Conservation (phyloP, 1,140 invertebrate genomes). For the Saccostrea echinata region DNA sequence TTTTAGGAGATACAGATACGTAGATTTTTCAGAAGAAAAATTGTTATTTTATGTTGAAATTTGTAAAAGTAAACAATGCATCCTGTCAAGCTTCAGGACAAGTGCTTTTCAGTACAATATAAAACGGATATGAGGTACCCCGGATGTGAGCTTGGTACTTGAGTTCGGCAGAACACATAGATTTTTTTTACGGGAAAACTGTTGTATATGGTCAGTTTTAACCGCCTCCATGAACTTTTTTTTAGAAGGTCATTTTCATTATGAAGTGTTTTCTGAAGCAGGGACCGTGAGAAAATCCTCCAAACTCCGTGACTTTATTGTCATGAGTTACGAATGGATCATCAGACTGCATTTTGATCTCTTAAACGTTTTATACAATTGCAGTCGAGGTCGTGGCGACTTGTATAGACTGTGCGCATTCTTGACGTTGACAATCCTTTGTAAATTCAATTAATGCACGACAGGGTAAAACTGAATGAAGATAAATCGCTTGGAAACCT, state of each 20-base stretch:
- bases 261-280: conserved; percentile 34
- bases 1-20: neutral
- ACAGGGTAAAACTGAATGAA: conserved; percentile 13
- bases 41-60: conserved; percentile 37
- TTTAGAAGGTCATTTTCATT: conserved; percentile 8
- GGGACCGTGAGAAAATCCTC: conserved; percentile 17
- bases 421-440: conserved; percentile 11
- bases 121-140: neutral
- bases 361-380: conserved; percentile 29
- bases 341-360: conserved; percentile 27
- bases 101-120: conserved; percentile 10
- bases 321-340: conserved; percentile 24
- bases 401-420: conserved; percentile 30
- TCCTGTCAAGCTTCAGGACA: neutral
- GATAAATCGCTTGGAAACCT: neutral
- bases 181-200: conserved; percentile 28
- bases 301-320: conserved; percentile 1
- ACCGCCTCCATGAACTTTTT: conserved; percentile 8
- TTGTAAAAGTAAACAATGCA: conserved; percentile 17
- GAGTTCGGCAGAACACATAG: neutral
- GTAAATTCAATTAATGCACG: conserved; percentile 14
- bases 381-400: conserved; percentile 22
- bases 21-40: conserved; percentile 34
- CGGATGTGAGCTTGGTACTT: conserved; percentile 27
- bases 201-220: conserved; percentile 24